A percentile compares a stretch with the other conserved stretches of the same genome.
Conservation (phyloP, 2,888 invertebrate species). For the Sussaba pulchella region DNA sequence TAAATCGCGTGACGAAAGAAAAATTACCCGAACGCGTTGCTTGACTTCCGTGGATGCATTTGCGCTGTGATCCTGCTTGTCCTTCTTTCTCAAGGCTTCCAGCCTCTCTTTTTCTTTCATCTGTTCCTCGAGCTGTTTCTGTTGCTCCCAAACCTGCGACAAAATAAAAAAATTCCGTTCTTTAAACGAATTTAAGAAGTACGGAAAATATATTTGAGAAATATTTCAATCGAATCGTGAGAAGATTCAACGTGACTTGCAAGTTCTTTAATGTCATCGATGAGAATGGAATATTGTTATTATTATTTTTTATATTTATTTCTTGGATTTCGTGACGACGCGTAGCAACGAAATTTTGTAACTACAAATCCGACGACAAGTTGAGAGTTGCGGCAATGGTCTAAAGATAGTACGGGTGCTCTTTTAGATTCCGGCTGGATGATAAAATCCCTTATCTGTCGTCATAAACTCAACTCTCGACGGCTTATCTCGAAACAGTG, state of each 20-base stretch:
- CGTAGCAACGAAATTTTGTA: no score
- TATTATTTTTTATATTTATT: no score
- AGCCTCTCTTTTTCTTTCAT: conserved; percentile 92
- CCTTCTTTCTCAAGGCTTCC: conserved; percentile 95
- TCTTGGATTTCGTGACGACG: no score
- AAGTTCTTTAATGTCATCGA: no score
- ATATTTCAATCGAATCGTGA: not conserved
- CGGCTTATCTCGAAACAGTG: conserved; percentile 51
- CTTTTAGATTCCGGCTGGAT: conserved; percentile 43
- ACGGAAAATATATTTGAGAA: not conserved
- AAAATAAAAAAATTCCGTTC: conserved; percentile 29
- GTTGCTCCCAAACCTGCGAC: conserved; percentile 95
- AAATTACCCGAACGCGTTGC: conserved; percentile 93
- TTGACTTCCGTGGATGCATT: conserved; percentile 98
- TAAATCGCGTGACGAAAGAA: no score
- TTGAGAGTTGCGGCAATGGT: conserved; percentile 28
- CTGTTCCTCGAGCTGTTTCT: conserved; percentile 93
- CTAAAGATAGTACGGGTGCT: conserved; percentile 48
- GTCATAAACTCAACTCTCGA: conserved; percentile 53
- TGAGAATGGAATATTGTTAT: no score
- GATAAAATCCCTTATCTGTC: conserved; percentile 51
- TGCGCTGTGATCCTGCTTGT: conserved; percentile 97
- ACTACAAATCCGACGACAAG: no score
- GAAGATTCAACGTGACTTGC: not conserved
- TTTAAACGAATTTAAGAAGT: no score